Evolutionary conservation across 2,113 vertebrate genomes (phyloP).

Genomic region (Megaleporinus macrocephalus): DNA sequence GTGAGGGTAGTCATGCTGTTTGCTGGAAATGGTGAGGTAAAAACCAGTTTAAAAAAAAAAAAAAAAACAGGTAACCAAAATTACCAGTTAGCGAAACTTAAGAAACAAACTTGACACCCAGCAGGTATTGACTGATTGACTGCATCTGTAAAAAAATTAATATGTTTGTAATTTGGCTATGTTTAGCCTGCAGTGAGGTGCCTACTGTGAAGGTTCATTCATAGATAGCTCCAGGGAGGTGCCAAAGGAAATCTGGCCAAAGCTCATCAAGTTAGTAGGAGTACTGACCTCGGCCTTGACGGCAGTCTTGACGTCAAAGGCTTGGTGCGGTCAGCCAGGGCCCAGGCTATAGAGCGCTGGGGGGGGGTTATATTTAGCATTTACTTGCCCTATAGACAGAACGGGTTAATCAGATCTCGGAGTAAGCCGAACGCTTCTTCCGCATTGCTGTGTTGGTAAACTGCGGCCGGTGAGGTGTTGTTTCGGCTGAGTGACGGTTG

Average conservation of each 20-base stretch:
- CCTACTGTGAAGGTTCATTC: background rate
- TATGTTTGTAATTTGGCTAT: no score
- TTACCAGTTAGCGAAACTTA: no score
- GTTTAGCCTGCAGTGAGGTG: background rate
- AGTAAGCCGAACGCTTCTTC: slow-evolving; percentile 41
- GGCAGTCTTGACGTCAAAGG: slow-evolving; percentile 48
- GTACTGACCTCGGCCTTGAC: slow-evolving; percentile 10
- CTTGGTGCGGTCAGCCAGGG: slow-evolving; percentile 20
- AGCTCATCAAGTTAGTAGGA: slow-evolving; percentile 37
- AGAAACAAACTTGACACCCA: no score
- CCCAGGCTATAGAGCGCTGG: background rate
- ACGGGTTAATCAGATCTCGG: slow-evolving; percentile 48
- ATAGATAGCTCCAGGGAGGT: slow-evolving; percentile 3
- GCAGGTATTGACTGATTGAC: no score
- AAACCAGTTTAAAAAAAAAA: no score
- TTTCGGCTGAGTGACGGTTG: slow-evolving; percentile 24
- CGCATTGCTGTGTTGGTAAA: slow-evolving; percentile 40
- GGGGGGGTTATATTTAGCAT: slow-evolving; percentile 30
- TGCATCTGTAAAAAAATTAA: no score
- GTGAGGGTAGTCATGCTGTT: no score
- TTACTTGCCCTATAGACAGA: slow-evolving; percentile 10
- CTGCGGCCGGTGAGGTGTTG: slow-evolving; percentile 5
- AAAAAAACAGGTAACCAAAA: no score
- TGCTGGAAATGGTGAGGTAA: no score
- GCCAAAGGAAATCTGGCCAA: slow-evolving; percentile 10